Percentiles rank a stretch among this genome's conserved stretches.
Conservation (phyloP, 2,113 vertebrate genomes). For the Zootoca vivipara region DNA sequence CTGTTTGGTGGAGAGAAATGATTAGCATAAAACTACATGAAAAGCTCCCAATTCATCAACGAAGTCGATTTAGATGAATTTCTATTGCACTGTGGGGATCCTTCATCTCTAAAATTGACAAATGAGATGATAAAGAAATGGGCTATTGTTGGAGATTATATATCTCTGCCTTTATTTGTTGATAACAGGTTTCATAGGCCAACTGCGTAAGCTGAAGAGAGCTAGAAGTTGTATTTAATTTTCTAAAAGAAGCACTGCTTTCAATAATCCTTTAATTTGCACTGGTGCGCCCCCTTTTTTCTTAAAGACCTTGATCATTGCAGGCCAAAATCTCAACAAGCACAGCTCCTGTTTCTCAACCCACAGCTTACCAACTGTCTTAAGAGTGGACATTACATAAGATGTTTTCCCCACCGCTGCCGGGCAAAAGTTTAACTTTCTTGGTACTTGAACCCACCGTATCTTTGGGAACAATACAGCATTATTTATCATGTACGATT, state of each 20-base stretch:
- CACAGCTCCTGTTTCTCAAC: neutral
- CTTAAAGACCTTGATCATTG: neutral
- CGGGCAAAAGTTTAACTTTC: too few species aligned
- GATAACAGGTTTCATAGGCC: slow-evolving; percentile 11
- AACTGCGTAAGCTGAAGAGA: slow-evolving; percentile 33
- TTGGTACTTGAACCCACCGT: neutral
- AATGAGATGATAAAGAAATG: slow-evolving; percentile 30
- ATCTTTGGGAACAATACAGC: neutral
- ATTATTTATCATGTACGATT: neutral
- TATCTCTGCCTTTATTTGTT: slow-evolving; percentile 33
- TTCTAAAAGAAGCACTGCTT: slow-evolving; percentile 18
- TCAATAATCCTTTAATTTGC: neutral
- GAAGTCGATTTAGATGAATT: neutral
- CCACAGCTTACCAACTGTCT: neutral
- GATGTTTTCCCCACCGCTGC: neutral
- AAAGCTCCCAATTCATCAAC: slow-evolving; percentile 11
- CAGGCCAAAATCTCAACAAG: neutral
- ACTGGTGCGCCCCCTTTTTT: neutral
- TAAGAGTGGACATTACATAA: neutral
- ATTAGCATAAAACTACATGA: slow-evolving; percentile 22
- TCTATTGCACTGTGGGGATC: neutral
- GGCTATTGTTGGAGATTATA: slow-evolving; percentile 35
- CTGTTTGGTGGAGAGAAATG: slow-evolving; percentile 19
- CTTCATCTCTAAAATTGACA: slow-evolving; percentile 35
- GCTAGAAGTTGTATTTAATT: neutral